Conservation (phyloP, 2,888 invertebrate species). For the Epirrhoe tristata region DNA sequence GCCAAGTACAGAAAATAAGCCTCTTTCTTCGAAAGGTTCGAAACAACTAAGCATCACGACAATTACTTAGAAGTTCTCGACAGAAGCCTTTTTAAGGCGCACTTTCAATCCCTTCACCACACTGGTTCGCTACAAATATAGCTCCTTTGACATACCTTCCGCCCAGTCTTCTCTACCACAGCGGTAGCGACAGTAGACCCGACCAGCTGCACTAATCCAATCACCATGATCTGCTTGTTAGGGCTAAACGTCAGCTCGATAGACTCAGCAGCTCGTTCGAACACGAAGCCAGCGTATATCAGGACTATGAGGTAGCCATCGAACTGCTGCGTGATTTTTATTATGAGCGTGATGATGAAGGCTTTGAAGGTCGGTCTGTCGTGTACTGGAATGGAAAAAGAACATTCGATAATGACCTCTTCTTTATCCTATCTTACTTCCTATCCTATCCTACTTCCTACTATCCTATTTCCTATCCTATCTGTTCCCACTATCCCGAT, state of each 20-base stretch:
- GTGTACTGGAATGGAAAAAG: slow-evolving; percentile 59
- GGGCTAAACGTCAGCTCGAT: slow-evolving; percentile 68
- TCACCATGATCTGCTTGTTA: slow-evolving; percentile 78
- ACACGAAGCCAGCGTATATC: slow-evolving; percentile 76
- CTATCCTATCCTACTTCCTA: no score
- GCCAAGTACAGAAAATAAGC: no score
- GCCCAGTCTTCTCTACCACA: slow-evolving; percentile 77
- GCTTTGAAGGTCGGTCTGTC: slow-evolving; percentile 76
- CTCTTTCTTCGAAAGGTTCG: no score
- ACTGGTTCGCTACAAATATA: no score
- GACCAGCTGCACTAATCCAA: slow-evolving; percentile 71
- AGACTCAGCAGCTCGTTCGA: slow-evolving; percentile 69
- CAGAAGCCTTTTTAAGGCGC: no score
- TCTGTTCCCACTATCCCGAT: no score
- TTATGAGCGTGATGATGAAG: slow-evolving; percentile 75
- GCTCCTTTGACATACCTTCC: slow-evolving; percentile 67
- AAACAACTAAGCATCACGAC: no score
- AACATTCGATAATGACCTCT: not conserved
- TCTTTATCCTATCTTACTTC: no score
- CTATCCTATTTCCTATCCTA: no score
- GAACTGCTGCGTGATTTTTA: slow-evolving; percentile 79
- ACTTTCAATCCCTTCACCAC: no score
- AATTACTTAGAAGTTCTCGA: no score
- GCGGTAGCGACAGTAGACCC: slow-evolving; percentile 73
- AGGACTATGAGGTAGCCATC: slow-evolving; percentile 79